Base-by-base conservation (phyloP, 2,888 invertebrate genomes). In the Dione vanillae region DNA sequence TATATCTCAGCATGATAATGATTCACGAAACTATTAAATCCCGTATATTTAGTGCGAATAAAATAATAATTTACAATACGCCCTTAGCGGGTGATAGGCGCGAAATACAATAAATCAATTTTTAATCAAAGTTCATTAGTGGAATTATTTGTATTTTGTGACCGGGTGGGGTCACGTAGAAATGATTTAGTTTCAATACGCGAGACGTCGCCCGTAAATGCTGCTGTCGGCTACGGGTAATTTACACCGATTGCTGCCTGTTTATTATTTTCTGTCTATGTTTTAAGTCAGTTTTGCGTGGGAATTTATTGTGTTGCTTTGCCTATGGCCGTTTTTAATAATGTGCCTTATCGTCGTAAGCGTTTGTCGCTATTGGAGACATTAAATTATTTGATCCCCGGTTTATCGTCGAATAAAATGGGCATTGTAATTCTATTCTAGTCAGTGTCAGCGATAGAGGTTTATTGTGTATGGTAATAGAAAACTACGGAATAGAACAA, bases 161-260 rank as follows among this genome's bases (percentile, higher is more conserved):
- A 69, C 73, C 77, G 66, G 79, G 77, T 73, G 72, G 80, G 84
- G 84, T 88, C 86, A 88, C 84, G 85, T 83, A 83, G 84, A 81
- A 85, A 86, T 91, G 88, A 91, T 90, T 89, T 89, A 91, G 85
- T 87, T 90, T 89, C 88, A 89, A 89, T 90, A 86, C 82, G 84
- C 80, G 82, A 76, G 84, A 85, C 84, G 86, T 83, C 83, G 85
- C 67, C 82, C 78, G 84, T 85, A 85, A 87, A 85, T 84, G 84
- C 82, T 83, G 76, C 85, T 86, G 89, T 89, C 88, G 76, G 75
- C 78, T 79, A 66, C 67, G 69, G 75, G 80, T 88, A 85, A 90
- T 91, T 90, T 90, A 90, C 90, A 87, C 82, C 83, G 80, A 85
- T 86, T 83, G 86, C 82, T 72, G 81, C 80, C 84, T 83, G 85